Percentiles rank a stretch among this genome's conserved stretches.
These are phyloP conservation scores for Bombus balteatus DNA, from an alignment of 1,140 invertebrate genomes.

Conservation along the genomic window DNA sequence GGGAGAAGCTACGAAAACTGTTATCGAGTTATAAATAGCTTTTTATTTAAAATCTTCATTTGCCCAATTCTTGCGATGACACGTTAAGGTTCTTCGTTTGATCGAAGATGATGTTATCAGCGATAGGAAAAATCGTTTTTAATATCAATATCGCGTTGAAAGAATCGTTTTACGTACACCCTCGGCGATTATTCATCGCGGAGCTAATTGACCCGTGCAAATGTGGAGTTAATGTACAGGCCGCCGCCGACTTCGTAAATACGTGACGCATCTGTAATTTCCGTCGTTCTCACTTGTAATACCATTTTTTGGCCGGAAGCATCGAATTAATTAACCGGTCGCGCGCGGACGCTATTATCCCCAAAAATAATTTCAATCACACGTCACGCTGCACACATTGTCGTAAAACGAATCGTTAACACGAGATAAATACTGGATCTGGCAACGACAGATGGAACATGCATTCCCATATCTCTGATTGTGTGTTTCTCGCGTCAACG, in stretches of 20 bases:
- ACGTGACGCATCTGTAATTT: not conserved
- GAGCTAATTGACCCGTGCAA: not conserved
- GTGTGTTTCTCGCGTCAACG: not conserved
- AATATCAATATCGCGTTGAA: slow-evolving; percentile 2
- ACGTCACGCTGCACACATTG: not conserved
- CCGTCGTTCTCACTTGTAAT: slow-evolving; percentile 5
- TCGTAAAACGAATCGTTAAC: slow-evolving; percentile 16
- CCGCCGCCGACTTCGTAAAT: not conserved
- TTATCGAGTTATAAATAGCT: not conserved
- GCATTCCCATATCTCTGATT: not conserved
- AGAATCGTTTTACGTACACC: not conserved
- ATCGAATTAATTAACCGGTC: slow-evolving; percentile 33
- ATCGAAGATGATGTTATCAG: not conserved
- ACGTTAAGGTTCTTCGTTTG: not conserved
- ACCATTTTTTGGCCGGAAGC: not conserved
- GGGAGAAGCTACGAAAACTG: not conserved
- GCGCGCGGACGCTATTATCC: not conserved
- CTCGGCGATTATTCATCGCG: not conserved
- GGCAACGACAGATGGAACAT: slow-evolving; percentile 10
- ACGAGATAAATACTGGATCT: slow-evolving; percentile 26
- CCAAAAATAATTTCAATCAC: slow-evolving; percentile 42
- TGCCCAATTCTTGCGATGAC: not conserved
- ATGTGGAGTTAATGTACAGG: not conserved
- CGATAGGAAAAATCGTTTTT: not conserved
- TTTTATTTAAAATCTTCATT: not conserved